Percentiles rank a stretch among this genome's conserved stretches.
Conservation (phyloP, 2,888 invertebrate species). For the Chaetoderma sp. region DNA sequence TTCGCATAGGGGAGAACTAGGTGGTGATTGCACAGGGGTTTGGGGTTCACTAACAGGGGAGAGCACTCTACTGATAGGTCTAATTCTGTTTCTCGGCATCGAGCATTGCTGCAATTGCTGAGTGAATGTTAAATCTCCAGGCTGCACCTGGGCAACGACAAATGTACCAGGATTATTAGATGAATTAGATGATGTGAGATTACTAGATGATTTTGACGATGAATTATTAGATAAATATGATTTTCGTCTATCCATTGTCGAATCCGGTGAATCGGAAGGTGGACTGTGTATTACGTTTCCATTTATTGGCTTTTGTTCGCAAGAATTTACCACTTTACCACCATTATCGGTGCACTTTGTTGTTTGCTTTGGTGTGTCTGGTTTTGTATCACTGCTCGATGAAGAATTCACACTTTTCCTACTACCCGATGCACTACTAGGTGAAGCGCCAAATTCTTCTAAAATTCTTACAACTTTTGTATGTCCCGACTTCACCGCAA, state of each 20-base stretch:
- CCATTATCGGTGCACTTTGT: constrained; percentile 23
- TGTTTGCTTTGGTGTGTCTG: constrained; percentile 22
- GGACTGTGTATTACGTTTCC: constrained; percentile 46
- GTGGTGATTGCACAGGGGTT: constrained; percentile 84
- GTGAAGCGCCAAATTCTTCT: constrained; percentile 75
- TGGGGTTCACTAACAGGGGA: constrained; percentile 77
- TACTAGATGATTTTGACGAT: constrained; percentile 80
- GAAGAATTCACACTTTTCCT: constrained; percentile 50
- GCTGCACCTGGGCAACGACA: not conserved
- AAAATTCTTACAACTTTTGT: constrained; percentile 77
- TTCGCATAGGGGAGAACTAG: constrained; percentile 77
- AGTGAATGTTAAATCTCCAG: constrained; percentile 81
- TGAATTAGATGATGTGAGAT: constrained; percentile 77
- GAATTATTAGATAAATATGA: constrained; percentile 68
- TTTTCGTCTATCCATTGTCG: constrained; percentile 70
- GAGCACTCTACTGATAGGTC: constrained; percentile 75
- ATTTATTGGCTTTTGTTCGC: constrained; percentile 22
- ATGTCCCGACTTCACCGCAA: constrained; percentile 93
- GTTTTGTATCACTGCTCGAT: constrained; percentile 53
- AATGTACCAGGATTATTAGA: constrained; percentile 71
- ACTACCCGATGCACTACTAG: constrained; percentile 51
- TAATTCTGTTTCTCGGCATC: constrained; percentile 74
- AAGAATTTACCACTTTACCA: constrained; percentile 27
- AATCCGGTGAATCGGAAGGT: constrained; percentile 67
- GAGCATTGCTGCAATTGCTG: constrained; percentile 91